Conservation (phyloP, 2,888 invertebrate genomes). For the Morpho helenor region DNA sequence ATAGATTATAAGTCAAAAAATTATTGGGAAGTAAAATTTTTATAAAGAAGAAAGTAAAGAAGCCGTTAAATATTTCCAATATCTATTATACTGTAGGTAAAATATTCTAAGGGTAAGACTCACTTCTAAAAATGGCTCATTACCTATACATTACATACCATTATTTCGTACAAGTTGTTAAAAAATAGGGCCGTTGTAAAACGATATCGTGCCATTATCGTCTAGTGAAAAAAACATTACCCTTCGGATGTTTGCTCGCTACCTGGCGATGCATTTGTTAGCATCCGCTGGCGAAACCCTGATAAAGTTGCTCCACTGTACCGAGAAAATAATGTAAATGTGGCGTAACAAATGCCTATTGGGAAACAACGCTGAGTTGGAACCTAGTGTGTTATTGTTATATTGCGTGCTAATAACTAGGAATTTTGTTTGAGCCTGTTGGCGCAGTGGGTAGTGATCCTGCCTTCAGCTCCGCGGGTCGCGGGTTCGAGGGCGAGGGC, state of each 20-base stretch:
- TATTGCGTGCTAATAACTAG: neutral
- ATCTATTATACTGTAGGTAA: too few species aligned
- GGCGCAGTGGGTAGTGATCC: too few species aligned
- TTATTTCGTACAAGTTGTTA: constrained; percentile 1
- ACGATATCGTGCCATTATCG: constrained; percentile 9
- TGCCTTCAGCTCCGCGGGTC: too few species aligned
- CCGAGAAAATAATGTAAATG: constrained; percentile 28
- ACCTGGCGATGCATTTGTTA: constrained; percentile 31
- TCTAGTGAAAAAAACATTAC: constrained; percentile 1
- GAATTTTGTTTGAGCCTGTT: neutral
- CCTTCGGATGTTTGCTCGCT: constrained; percentile 36
- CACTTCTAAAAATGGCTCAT: neutral
- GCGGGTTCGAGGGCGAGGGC: too few species aligned
- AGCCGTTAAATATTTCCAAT: too few species aligned
- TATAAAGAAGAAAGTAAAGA: too few species aligned
- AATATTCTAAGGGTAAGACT: too few species aligned
- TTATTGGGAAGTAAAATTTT: too few species aligned
- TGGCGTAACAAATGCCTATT: constrained; percentile 29
- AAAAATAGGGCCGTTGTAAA: constrained; percentile 3
- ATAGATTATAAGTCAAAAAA: too few species aligned
- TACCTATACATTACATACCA: constrained; percentile 5
- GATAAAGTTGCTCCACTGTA: constrained; percentile 46
- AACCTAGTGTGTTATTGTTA: neutral
- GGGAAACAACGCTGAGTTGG: constrained; percentile 13
- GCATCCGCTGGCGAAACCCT: constrained; percentile 48